Evolutionary conservation across 2,113 vertebrate species (phyloP).

Genomic region (Thinocorus orbignyianus): DNA sequence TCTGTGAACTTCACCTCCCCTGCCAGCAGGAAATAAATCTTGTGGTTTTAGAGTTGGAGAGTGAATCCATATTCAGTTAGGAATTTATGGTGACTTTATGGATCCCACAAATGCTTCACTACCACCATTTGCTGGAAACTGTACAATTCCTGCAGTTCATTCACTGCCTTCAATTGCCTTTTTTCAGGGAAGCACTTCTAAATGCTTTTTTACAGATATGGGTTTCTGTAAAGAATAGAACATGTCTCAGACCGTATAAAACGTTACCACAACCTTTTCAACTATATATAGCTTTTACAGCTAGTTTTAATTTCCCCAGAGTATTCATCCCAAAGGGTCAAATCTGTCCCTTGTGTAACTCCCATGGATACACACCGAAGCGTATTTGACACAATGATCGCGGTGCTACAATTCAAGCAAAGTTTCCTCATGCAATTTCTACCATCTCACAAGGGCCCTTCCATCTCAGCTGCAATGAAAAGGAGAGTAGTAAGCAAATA

Average conservation of each 20-base stretch:
- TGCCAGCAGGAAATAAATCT: conserved; percentile 63
- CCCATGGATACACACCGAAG: background rate
- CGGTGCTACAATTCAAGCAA: background rate
- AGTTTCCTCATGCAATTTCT: background rate
- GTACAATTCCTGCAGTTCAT: conserved; percentile 65
- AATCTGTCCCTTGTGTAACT: background rate
- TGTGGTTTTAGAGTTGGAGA: conserved; percentile 64
- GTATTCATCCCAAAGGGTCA: conserved; percentile 16
- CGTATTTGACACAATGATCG: background rate
- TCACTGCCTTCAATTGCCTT: conserved; percentile 44
- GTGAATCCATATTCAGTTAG: conserved; percentile 68
- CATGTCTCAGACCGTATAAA: background rate
- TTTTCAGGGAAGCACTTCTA: conserved; percentile 56
- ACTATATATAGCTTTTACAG: conserved; percentile 33
- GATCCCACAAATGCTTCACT: conserved; percentile 67
- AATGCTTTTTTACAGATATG: conserved; percentile 59
- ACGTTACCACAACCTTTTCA: conserved; percentile 27
- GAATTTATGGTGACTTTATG: conserved; percentile 72
- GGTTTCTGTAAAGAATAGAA: conserved; percentile 55
- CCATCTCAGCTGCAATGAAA: background rate
- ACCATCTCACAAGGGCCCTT: background rate
- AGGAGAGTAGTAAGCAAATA: background rate
- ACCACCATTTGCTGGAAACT: conserved; percentile 64
- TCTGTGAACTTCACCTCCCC: background rate
- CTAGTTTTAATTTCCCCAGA: conserved; percentile 47